A percentile compares a stretch with the other conserved stretches of the same genome.
phyloP scores from a whole-genome alignment of 2,113 vertebrate genomes.

The Gymnarchus niloticus region DNA sequence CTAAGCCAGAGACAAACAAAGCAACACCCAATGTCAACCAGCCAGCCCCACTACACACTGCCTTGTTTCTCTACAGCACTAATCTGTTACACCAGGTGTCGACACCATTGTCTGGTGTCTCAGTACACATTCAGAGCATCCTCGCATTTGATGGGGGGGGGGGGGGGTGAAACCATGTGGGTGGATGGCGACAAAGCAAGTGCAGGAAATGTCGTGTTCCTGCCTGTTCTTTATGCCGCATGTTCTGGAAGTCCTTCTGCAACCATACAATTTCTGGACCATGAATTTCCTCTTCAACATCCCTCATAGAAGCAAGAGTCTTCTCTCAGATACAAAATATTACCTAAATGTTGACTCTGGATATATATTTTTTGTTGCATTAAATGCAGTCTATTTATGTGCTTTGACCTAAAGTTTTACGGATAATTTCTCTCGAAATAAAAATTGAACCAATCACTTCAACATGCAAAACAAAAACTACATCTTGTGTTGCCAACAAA shows the following conservation, averaged over 20 bases:
- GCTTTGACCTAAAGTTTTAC: background rate
- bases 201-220: background rate
- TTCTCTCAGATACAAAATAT: too few relatives aligned
- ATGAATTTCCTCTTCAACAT: background rate
- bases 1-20: constrained; percentile 33
- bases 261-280: background rate
- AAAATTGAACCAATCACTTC: background rate
- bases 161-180: too few relatives aligned
- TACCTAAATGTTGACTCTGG: too few relatives aligned
- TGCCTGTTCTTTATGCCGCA: background rate
- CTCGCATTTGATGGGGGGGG: background rate
- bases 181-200: background rate
- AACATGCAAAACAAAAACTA: background rate
- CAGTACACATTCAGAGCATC: constrained; percentile 5
- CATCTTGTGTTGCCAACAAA: background rate
- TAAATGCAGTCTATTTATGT: background rate
- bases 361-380: background rate
- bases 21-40: constrained; percentile 25
- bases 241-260: background rate
- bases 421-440: background rate
- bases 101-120: constrained; percentile 20
- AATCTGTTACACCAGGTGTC: constrained; percentile 35
- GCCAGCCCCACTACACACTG: constrained; percentile 13
- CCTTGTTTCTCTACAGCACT: constrained; percentile 25
- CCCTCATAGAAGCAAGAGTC: too few relatives aligned